These are phyloP conservation scores for Paraplagusia blochii DNA, from an alignment of 2,113 vertebrate species.

Conservation along the genomic window DNA sequence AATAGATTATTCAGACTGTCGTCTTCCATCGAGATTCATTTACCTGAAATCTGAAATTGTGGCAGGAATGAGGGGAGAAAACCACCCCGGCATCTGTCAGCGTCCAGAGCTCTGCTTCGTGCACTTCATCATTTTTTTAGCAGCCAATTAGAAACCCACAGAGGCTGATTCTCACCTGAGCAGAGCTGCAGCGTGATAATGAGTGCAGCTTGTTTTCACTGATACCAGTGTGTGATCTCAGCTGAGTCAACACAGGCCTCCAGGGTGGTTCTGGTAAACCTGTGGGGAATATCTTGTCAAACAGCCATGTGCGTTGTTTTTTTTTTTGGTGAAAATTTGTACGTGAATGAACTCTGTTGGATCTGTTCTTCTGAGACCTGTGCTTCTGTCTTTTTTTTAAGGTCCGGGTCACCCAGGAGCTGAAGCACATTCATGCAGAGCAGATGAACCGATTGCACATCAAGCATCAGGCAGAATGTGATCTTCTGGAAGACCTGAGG, in stretches of 20 bases:
- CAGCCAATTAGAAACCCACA: conserved; percentile 19
- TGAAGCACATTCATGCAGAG: conserved; percentile 91
- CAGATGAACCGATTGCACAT: conserved; percentile 92
- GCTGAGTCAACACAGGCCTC: conserved; percentile 7
- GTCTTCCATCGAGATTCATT: not conserved
- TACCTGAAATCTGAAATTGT: not conserved
- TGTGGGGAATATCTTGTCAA: not conserved
- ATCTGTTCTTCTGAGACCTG: not conserved
- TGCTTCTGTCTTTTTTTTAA: conserved; percentile 65
- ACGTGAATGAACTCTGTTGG: not conserved
- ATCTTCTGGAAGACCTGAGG: conserved; percentile 97
- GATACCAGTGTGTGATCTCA: conserved; percentile 4
- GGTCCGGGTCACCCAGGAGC: conserved; percentile 91
- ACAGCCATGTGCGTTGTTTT: not conserved
- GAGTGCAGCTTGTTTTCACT: conserved; percentile 9
- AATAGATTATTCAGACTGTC: too few species aligned
- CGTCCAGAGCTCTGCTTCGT: not conserved
- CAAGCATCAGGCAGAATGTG: conserved; percentile 96
- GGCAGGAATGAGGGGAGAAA: not conserved
- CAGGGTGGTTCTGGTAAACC: not conserved
- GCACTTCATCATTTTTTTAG: conserved; percentile 18
- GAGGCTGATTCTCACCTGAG: conserved; percentile 16
- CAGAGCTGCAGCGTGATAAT: conserved; percentile 1
- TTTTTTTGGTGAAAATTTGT: not conserved
- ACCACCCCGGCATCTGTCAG: not conserved